Percentiles rank a stretch among this genome's conserved stretches.
Conservation (phyloP, 2,888 invertebrate genomes). For the Bimastos eiseni region DNA sequence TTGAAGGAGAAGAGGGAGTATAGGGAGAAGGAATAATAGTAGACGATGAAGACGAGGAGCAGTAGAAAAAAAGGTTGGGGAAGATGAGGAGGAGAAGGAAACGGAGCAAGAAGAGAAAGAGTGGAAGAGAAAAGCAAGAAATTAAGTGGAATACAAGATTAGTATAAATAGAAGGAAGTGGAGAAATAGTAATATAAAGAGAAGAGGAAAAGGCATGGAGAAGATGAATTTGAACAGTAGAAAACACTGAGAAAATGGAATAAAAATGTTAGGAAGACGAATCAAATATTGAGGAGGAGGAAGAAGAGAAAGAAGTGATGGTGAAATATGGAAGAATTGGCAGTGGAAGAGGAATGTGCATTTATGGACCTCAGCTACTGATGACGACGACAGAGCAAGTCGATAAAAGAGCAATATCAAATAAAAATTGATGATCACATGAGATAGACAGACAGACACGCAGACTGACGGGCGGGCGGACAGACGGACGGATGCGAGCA, state of each 20-base stretch:
- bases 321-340: neutral
- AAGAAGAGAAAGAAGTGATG: neutral
- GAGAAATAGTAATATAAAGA: neutral
- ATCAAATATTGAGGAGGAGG: neutral
- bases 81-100: neutral
- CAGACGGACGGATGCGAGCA: too few species aligned
- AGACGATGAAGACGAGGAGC: neutral
- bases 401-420: neutral
- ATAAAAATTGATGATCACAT: neutral
- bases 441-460: too few species aligned
- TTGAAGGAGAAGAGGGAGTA: neutral
- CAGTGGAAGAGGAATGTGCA: conserved; percentile 2
- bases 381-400: neutral
- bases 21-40: neutral
- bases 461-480: too few species aligned
- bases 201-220: neutral
- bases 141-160: neutral
- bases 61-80: neutral
- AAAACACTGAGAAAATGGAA: neutral
- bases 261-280: neutral
- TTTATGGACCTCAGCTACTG: neutral
- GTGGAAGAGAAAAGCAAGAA: neutral
- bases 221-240: neutral
- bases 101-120: neutral
- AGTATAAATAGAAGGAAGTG: neutral